A percentile compares a stretch with the other conserved stretches of the same genome.
Conservation (phyloP, 2,113 vertebrate genomes). For the Ageneiosus marmoratus region DNA sequence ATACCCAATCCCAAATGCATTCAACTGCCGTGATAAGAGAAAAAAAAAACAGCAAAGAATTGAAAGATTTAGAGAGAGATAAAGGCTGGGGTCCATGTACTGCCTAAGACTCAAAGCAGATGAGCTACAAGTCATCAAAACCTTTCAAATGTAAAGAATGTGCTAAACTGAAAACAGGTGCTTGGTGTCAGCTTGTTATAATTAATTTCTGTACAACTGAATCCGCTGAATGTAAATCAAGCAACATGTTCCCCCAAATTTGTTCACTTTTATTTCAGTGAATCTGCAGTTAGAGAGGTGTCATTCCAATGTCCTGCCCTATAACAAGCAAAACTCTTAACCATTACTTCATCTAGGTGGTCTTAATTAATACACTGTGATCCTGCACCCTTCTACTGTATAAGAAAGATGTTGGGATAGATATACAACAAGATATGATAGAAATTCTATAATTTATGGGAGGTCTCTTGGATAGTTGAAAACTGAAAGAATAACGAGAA, state of each 20-base stretch:
- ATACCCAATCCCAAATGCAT: constrained; percentile 60
- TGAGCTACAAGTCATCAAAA: constrained; percentile 12
- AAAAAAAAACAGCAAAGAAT: constrained; percentile 34
- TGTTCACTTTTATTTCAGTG: not conserved
- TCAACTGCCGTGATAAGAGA: constrained; percentile 61
- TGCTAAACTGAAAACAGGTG: constrained; percentile 19
- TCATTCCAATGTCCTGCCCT: not conserved
- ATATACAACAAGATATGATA: not conserved
- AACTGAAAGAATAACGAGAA: no score
- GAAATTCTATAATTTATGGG: not conserved
- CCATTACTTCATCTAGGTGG: no score
- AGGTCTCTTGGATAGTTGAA: not conserved
- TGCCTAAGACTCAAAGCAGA: constrained; percentile 10
- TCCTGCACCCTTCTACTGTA: not conserved
- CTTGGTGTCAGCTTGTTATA: not conserved
- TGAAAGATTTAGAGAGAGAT: not conserved
- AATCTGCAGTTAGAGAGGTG: not conserved
- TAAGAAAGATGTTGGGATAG: not conserved
- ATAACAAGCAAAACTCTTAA: no score
- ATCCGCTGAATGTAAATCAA: not conserved
- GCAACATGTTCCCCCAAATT: not conserved
- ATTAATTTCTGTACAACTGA: constrained; percentile 4
- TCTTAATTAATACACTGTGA: not conserved
- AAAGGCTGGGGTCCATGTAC: not conserved
- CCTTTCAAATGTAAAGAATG: constrained; percentile 7